A percentile compares a stretch with the other conserved stretches of the same genome.
These are phyloP conservation scores for Scarus forsteni DNA, from an alignment of 2,797 vertebrate genomes.

Conservation along the genomic window DNA sequence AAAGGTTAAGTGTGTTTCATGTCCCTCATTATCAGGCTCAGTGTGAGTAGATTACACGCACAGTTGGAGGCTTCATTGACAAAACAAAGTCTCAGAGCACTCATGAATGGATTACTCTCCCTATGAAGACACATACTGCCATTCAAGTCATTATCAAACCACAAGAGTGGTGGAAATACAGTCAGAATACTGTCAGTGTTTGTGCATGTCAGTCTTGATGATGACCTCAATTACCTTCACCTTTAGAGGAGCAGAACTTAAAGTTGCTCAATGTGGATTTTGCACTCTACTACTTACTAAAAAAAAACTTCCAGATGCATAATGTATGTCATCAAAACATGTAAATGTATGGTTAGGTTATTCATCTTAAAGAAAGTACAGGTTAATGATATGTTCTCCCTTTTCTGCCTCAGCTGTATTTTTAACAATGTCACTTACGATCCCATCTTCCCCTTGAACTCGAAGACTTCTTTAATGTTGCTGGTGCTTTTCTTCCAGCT, in stretches of 20 bases:
- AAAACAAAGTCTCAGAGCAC: conserved; percentile 26
- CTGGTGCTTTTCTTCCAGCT: conserved; percentile 93
- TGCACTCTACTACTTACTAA: no score
- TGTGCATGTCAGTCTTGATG: no score
- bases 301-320: no score
- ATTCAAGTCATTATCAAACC: not conserved
- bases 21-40: not conserved
- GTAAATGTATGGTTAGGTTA: no score
- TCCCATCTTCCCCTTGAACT: conserved; percentile 93
- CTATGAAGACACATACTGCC: not conserved
- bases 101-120: conserved; percentile 35
- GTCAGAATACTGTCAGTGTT: no score
- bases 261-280: no score
- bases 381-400: not conserved
- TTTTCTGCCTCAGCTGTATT: not conserved
- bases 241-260: no score
- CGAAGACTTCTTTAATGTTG: conserved; percentile 93
- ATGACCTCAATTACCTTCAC: no score
- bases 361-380: no score
- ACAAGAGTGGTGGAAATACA: no score
- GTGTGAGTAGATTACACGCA: conserved; percentile 18
- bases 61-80: conserved; percentile 44
- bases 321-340: no score
- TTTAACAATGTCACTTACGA: conserved; percentile 86
- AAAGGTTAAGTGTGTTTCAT: not conserved